phyloP scores from a whole-genome alignment of 1,140 invertebrate species.

The Drosophila quadrilineata region DNA sequence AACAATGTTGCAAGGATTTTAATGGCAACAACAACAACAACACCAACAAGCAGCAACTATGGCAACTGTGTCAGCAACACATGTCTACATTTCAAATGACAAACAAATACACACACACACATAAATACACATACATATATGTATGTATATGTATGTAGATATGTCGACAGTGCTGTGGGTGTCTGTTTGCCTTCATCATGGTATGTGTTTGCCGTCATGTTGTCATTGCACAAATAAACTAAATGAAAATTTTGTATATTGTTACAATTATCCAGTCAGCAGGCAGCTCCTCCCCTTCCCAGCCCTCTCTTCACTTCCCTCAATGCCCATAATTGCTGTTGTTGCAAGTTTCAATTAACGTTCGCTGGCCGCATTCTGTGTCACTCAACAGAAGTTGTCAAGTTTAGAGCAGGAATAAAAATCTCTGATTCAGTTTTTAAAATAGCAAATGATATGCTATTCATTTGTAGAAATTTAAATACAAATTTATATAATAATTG shows the following conservation, averaged over 20 bases:
- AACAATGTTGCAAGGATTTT: slow-evolving; percentile 77
- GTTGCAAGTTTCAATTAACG: not conserved
- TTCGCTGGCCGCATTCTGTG: not conserved
- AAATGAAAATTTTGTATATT: slow-evolving; percentile 69
- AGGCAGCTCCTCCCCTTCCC: not conserved
- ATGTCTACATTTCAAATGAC: slow-evolving; percentile 70
- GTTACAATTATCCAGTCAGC: slow-evolving; percentile 65
- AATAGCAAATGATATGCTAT: too few relatives aligned
- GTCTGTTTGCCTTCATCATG: slow-evolving; percentile 9
- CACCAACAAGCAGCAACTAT: slow-evolving; percentile 25
- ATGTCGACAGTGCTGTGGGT: slow-evolving; percentile 2
- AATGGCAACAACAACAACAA: slow-evolving; percentile 40
- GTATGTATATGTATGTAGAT: not conserved
- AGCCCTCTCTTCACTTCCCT: not conserved
- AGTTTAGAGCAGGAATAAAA: too few relatives aligned
- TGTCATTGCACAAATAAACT: slow-evolving; percentile 55
- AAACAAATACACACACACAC: slow-evolving; percentile 34
- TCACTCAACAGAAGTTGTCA: too few relatives aligned
- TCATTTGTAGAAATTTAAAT: too few relatives aligned
- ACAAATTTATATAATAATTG: too few relatives aligned
- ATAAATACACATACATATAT: slow-evolving; percentile 37
- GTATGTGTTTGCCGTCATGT: slow-evolving; percentile 43
- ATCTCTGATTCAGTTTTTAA: too few relatives aligned
- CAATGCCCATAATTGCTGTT: not conserved
- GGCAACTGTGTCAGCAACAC: slow-evolving; percentile 48